Base-by-base conservation (phyloP, 2,888 invertebrate genomes). In the Pterobdella sp. region DNA sequence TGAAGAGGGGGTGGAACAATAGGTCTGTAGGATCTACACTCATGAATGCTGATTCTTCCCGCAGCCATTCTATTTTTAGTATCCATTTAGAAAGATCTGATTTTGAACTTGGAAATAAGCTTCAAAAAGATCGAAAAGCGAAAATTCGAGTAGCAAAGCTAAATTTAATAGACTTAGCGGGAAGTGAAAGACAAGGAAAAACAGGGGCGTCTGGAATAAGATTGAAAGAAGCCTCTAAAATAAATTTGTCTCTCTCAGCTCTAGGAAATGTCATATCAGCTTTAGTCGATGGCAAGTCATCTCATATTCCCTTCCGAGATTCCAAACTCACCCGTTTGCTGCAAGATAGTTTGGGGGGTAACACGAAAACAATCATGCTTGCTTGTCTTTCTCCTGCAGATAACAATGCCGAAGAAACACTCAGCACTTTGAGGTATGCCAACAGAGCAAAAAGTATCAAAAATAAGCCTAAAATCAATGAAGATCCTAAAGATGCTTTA, bases 231-330 rank as follows among this genome's bases (percentile, higher is more conserved):
- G 93, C 92, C 0, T 91, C 91, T 0, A 92, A 92, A 84, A 93
- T 93, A 74, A 93, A 93, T 85, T 83, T 93, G 70, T 92, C 91
- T 0, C 84, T 93, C 36, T 92, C 91, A 18, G 93, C 93, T 0
- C 84, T 93, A 67, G 93, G 91, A 1, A 93, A 93, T 82, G 93
- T 93, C 0, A 93, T 93, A 76, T 92, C 92, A 0, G 92, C 92
- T 0, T 83, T 93, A 72, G 92, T 90, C 67, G 92, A 90, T 85
- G 91, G 88, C 75, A 91, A 88, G 76, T 89, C 90, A 56, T 90
- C 89, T 80, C 90, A 91, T 81, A 83, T 84, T 88, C 91, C 91
- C 0, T 91, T 90, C 83, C 86, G 93, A 77, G 93, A 93, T 82
- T 92, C 92, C 29, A 93, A 93, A 82, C 85, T 93, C 0, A 92